phyloP scores from a whole-genome alignment of 2,113 vertebrate genomes.

The Athene cunicularia region DNA sequence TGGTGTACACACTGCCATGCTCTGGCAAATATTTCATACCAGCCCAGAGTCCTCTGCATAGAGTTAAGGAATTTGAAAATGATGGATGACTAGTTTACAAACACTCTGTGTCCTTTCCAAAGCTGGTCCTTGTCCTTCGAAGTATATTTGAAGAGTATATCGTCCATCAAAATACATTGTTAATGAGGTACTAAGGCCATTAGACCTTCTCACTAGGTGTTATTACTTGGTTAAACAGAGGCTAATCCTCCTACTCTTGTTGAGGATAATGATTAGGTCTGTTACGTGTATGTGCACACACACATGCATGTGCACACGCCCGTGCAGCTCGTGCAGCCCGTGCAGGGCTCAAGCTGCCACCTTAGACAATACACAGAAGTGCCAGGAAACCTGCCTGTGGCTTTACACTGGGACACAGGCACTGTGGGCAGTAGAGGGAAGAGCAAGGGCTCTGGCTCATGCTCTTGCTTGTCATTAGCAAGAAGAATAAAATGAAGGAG shows the following conservation, averaged over 20 bases:
- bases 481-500: not conserved
- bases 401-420: not conserved
- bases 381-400: not conserved
- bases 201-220: not conserved
- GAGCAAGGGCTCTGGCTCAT: not conserved
- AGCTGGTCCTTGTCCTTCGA: not conserved
- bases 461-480: not conserved
- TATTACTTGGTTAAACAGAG: not conserved
- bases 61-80: not conserved
- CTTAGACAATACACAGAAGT: not conserved
- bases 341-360: not conserved
- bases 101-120: not conserved
- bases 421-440: not conserved
- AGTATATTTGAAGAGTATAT: not conserved
- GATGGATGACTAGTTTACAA: not conserved
- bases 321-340: not conserved
- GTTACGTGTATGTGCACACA: not conserved
- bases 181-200: not conserved
- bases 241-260: constrained; percentile 30
- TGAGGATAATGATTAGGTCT: not conserved
- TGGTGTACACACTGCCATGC: not conserved
- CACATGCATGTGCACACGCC: fast-evolving
- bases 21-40: not conserved
- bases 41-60: not conserved
- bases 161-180: fast-evolving